Evolutionary conservation across 2,113 vertebrate species (phyloP), one percentile per base, ranked within the genome.

Genomic region (Colistium nudipinnis): DNA sequence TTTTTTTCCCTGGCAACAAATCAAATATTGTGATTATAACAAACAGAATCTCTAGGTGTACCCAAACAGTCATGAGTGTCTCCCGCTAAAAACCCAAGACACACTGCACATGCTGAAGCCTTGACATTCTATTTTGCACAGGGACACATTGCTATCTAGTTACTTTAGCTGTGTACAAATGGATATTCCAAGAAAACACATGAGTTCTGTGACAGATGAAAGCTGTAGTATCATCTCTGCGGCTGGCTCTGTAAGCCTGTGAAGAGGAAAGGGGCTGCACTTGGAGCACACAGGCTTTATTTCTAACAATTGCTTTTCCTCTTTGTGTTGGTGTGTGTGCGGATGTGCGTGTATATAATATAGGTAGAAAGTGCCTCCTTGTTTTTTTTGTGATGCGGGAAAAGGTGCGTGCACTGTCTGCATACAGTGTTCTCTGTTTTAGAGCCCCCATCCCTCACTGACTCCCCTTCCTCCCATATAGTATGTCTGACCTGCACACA

Each of bases 301-400:
- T 80, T 74, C 67, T 61, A 62, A 54, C 74, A 72, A 78, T 85
- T 83, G 85, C 72, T 78, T 77, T 82, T 17, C 5, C 11, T 49
- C 9, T 53, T 44, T 70, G 22, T 39, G 52, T 28, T 19, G 54
- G 41, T 52, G 39, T 43, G 35, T 39, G 56, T 53, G 44, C 70
- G 49, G 59, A 62, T 62, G 65, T 68, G 28, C 30, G 1, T 52
- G 25, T 54, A 27, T 62, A 6, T 20, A 16, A 59, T 59, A 74
- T 65, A 75, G 72, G 45, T 61, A 61, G 74, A 67, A 76, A 83
- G 87, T 74, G 77, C 66, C 61, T 78, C 54, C 55, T 62, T 66
- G 57, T 76, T 74, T 78, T n/a, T 24, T 81, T 78, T 57, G 17
- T 64, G 56, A 60, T 79, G 74, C 62, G 62, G 28, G n/a, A n/a